A percentile compares a stretch with the other conserved stretches of the same genome.
These are phyloP conservation scores for Glaucomys volans DNA, from an alignment of 2,113 vertebrate genomes.

Conservation along the genomic window DNA sequence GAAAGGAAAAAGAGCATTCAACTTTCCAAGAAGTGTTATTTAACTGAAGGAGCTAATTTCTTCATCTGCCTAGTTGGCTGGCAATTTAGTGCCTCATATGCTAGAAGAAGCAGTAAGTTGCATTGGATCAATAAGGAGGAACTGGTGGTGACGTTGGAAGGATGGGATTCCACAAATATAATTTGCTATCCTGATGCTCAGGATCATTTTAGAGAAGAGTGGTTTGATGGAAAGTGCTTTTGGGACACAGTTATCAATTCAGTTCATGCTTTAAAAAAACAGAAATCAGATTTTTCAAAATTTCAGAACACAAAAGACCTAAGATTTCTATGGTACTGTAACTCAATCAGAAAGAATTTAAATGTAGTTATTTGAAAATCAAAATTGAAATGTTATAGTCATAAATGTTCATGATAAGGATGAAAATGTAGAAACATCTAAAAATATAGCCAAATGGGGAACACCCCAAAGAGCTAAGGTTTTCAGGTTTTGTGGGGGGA, in stretches of 20 bases:
- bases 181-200: not conserved
- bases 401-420: not conserved
- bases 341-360: conserved; percentile 8
- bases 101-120: not conserved
- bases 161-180: not conserved
- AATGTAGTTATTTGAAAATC: conserved; percentile 19
- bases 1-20: not conserved
- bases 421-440: not conserved
- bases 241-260: not conserved
- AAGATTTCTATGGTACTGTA: not conserved
- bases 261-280: not conserved
- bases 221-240: not conserved
- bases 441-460: not conserved
- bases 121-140: conserved; percentile 6
- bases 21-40: not conserved
- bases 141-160: not conserved
- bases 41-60: not conserved
- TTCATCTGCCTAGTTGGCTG: not conserved
- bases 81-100: conserved; percentile 8
- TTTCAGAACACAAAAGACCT: conserved; percentile 9
- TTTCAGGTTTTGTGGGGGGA: not conserved
- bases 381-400: conserved; percentile 40
- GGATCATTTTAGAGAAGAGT: not conserved
- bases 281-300: not conserved
- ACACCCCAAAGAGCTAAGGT: not conserved